phyloP scores from a whole-genome alignment of 2,888 invertebrate genomes.

The Aphodius sticticus region DNA sequence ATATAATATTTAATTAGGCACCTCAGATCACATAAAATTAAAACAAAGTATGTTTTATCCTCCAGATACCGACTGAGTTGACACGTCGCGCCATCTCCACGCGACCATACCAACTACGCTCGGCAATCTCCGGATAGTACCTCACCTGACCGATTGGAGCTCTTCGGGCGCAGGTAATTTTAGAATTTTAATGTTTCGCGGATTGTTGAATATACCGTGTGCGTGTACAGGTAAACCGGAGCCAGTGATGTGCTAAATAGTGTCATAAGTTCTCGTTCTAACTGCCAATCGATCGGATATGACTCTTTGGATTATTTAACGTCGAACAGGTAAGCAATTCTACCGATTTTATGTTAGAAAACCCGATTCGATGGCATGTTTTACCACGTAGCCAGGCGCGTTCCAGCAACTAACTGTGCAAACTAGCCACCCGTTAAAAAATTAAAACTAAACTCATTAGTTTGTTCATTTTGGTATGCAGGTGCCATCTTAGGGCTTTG shows the following conservation, averaged over 20 bases:
- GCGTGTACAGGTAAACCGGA: conserved; percentile 45
- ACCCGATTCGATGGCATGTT: conserved; percentile 8
- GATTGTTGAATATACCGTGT: conserved; percentile 42
- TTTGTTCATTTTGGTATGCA: conserved; percentile 22
- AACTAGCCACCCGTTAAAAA: conserved; percentile 49
- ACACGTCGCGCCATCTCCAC: no score
- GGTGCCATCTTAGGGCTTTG: not conserved
- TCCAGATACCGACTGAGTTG: no score
- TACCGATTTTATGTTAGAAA: not conserved
- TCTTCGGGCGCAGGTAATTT: conserved; percentile 42
- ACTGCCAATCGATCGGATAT: conserved; percentile 32
- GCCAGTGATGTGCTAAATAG: conserved; percentile 44
- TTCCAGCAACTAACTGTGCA: conserved; percentile 48
- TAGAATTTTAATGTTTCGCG: conserved; percentile 43
- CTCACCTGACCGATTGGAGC: conserved; percentile 27
- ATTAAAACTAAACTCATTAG: conserved; percentile 36
- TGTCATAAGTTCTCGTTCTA: conserved; percentile 44
- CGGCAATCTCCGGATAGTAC: not conserved
- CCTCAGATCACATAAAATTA: no score
- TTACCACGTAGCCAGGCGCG: conserved; percentile 27
- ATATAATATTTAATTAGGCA: no score
- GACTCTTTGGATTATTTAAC: conserved; percentile 45
- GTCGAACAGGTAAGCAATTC: conserved; percentile 23
- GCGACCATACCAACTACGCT: no score
- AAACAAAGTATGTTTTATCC: no score